Evolutionary conservation across 2,797 vertebrate genomes (phyloP), one percentile per base, ranked within the genome.

Genomic region (Alfaro cultratus): DNA sequence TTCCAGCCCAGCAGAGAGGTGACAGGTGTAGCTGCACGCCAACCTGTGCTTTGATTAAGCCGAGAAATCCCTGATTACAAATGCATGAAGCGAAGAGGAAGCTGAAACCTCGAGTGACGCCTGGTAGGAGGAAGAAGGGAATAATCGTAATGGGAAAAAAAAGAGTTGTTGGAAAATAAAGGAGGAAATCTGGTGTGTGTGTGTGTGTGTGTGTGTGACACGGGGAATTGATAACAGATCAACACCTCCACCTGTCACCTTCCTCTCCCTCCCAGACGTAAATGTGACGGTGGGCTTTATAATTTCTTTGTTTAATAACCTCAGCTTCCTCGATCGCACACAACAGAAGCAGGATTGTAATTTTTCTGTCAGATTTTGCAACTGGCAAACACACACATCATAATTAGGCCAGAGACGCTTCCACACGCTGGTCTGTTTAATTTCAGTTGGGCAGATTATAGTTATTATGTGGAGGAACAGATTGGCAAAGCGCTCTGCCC

Each of bases 401-500:
- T 74, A 72, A 73, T 77, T 64, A 45, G 77, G 83, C 89, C 88
- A 85, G 79, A 11, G 62, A 85, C 49, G 67, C 86, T 83, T 88
- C 93, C 91, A 86, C 86, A 85, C 16, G 0, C 80, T 46, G 86
- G 39, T 84, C 83, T 82, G 85, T 86, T 93, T 93, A 83, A 92
- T 92, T 91, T 89, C 77, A 72, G 82, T 91, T 86, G 77, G 72
- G 83, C 79, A 91, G 89, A 93, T 94, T 91, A 92, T 73, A 89
- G 89, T 92, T 86, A 95, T 93, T 92, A 91, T 80, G 84, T 78
- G 81, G 79, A 92, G 92, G 82, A 91, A 91, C 90, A 88, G 85
- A 85, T 84, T 88, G 83, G 51, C 79, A 43, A 73, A 90, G 85
- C 80, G 77, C 86, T 90, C 91, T 91, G 83, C 75, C 86, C 83